Evolutionary conservation across 2,888 invertebrate genomes (phyloP).

Genomic region (Limenitis camilla): DNA sequence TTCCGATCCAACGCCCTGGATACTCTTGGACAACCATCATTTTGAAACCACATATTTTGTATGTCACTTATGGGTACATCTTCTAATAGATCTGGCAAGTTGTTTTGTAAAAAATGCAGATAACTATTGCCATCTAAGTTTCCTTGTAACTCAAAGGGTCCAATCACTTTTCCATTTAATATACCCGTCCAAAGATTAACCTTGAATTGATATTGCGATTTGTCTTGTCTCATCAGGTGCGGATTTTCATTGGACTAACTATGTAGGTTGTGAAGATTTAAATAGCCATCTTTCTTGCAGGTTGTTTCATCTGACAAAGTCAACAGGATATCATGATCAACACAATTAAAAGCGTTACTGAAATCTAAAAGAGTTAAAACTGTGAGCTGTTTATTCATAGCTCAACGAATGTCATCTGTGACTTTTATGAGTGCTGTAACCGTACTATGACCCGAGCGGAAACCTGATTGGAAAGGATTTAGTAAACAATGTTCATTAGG

Average conservation of each 20-base stretch:
- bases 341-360: too few species aligned
- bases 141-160: slow-evolving; percentile 22
- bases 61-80: slow-evolving; percentile 2
- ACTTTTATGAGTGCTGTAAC: too few species aligned
- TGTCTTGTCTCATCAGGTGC: slow-evolving; percentile 22
- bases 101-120: slow-evolving; percentile 17
- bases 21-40: slow-evolving; percentile 10
- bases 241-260: slow-evolving; percentile 22
- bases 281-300: slow-evolving; percentile 24
- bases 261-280: slow-evolving; percentile 25
- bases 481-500: too few species aligned
- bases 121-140: slow-evolving; percentile 17
- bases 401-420: too few species aligned
- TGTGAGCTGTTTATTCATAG: too few species aligned
- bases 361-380: too few species aligned
- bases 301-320: too few species aligned
- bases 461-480: too few species aligned
- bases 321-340: too few species aligned
- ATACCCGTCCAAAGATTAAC: slow-evolving; percentile 28
- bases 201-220: slow-evolving; percentile 27
- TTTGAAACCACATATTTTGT: slow-evolving; percentile 15
- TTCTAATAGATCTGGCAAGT: slow-evolving; percentile 12
- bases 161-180: slow-evolving; percentile 25
- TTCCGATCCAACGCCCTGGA: slow-evolving; percentile 16
- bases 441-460: too few species aligned